Conservation (phyloP, 2,888 invertebrate species). For the Diploptera punctata region DNA sequence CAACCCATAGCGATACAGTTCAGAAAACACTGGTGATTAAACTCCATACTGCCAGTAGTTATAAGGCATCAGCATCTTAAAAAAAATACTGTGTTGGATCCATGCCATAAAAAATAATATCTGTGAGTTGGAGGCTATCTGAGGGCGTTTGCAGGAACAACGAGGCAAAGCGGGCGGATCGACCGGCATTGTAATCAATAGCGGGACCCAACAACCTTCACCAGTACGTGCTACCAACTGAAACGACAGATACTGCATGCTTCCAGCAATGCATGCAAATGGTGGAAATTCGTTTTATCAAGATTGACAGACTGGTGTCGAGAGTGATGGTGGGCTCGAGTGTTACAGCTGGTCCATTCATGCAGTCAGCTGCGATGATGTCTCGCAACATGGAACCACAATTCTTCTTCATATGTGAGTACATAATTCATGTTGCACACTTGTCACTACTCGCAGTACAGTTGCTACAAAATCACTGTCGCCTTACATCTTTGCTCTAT, state of each 20-base stretch:
- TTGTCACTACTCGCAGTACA: background rate
- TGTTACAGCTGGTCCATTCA: background rate
- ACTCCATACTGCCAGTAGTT: too few species aligned
- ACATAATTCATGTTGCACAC: background rate
- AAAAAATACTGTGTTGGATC: too few species aligned
- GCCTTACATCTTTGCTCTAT: too few species aligned
- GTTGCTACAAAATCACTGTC: background rate
- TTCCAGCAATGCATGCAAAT: background rate
- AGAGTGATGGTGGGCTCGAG: background rate
- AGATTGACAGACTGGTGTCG: background rate
- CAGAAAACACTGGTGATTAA: too few species aligned
- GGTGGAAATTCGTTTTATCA: background rate
- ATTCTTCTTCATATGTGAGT: background rate
- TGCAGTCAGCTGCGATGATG: background rate
- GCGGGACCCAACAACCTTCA: background rate
- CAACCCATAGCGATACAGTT: too few species aligned
- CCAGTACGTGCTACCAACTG: background rate
- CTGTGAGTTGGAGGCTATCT: too few species aligned
- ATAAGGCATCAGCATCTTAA: too few species aligned
- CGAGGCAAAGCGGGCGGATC: background rate
- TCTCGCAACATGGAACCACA: background rate
- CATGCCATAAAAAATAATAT: too few species aligned
- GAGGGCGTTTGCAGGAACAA: background rate
- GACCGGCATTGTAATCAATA: background rate
- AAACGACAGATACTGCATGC: background rate